Base-by-base conservation (phyloP, 2,888 invertebrate genomes). In the Podotricha telesiphe region DNA sequence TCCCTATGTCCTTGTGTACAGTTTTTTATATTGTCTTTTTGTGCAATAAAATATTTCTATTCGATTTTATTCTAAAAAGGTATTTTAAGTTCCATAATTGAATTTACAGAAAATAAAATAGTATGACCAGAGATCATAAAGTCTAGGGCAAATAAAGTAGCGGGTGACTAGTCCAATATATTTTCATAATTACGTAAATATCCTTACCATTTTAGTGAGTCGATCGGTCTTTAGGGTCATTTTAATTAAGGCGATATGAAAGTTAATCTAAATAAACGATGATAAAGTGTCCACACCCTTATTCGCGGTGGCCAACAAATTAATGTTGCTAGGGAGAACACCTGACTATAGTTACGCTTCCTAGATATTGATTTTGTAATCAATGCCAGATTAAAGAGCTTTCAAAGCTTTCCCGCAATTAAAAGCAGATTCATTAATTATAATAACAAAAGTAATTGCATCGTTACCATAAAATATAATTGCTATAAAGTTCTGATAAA, bases 331-430 rank as follows among this genome's bases (percentile, higher is more conserved):
- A 77, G 71, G 75, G 76, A 79, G 76, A 81, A 77, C 86, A 89
- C 86, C 87, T 87, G 85, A 79, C 84, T 78, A 86, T 88, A 88
- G 86, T 85, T 84, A 80, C 80, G 82, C 78, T 78, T 81, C 77
- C 62, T 73, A 37, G 66, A 67, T 61, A 91, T 91, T 85, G 91
- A 91, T 91, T 91, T 91, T 87, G 86, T 87, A 90, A 91, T 91
- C 85, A 91, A 87, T 86, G 78, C 82, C 82, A 80, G 86, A 86
- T 89, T 88, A 87, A 82, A 84, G 82, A 82, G 77, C 80, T 78
- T 37, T 76, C 77, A 50, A 64, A 62, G 73, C 55, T 58, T 77
- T 77, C 76, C 72, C 71, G 77, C 77, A 83, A 83, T 77, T 76
- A 77, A 75, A 79, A 79, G 77, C 77, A 79, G 82, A 85, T 88